Percentiles rank a stretch among this genome's conserved stretches.
phyloP scores from a whole-genome alignment of 1,140 invertebrate genomes.

The Macrobrachium nipponense region DNA sequence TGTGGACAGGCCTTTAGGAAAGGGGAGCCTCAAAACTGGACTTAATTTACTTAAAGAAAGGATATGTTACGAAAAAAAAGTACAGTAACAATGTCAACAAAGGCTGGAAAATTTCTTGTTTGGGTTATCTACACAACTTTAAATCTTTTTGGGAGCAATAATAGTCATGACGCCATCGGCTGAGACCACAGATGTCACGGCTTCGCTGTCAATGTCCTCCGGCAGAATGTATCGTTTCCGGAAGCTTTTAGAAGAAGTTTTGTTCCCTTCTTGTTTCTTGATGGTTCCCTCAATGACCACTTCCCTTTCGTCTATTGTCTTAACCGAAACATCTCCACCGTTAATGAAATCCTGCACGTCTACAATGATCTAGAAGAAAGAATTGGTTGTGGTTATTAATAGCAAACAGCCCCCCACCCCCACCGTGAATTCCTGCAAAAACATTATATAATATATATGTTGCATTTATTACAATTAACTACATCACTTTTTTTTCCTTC shows the following conservation, averaged over 20 bases:
- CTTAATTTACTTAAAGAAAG: too few species aligned
- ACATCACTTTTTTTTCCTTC: too few species aligned
- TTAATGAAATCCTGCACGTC: constrained; percentile 47
- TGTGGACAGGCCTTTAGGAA: too few species aligned
- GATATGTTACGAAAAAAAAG: too few species aligned
- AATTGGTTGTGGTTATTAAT: not conserved
- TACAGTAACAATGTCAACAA: too few species aligned
- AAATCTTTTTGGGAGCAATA: constrained; percentile 73
- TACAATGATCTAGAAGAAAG: constrained; percentile 9
- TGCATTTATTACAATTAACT: too few species aligned
- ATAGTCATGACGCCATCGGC: constrained; percentile 75
- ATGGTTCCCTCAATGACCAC: constrained; percentile 15
- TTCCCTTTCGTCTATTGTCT: constrained; percentile 28
- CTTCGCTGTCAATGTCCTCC: constrained; percentile 73
- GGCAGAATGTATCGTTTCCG: constrained; percentile 78
- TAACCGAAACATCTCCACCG: constrained; percentile 35
- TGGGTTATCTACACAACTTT: too few species aligned
- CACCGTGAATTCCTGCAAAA: too few species aligned
- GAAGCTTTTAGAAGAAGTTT: constrained; percentile 76
- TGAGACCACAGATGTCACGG: constrained; percentile 76
- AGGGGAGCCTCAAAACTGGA: too few species aligned
- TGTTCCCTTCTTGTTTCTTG: constrained; percentile 24
- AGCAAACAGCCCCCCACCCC: not conserved
- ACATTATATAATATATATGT: too few species aligned
- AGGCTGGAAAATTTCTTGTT: too few species aligned